These are phyloP conservation scores for Glaucopsyche alexis DNA, from an alignment of 2,888 invertebrate species.

Conservation along the genomic window DNA sequence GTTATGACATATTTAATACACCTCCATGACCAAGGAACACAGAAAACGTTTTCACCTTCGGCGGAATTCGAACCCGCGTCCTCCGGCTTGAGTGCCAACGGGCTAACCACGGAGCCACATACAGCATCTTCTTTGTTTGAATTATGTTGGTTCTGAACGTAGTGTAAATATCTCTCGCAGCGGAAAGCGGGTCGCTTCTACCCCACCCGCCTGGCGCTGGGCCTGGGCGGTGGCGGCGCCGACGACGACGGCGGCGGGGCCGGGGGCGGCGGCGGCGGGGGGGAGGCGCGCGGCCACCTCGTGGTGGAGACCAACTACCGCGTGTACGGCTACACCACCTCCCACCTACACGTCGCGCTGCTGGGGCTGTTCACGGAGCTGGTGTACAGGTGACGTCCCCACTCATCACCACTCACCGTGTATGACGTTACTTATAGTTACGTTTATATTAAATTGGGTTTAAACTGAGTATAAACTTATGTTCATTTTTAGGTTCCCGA, in stretches of 20 bases:
- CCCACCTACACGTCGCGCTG: constrained; percentile 94
- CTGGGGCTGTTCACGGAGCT: constrained; percentile 96
- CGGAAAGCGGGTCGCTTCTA: constrained; percentile 95
- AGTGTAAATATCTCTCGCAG: constrained; percentile 58
- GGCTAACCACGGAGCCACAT: no score
- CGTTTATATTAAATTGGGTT: no score
- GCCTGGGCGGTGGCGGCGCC: constrained; percentile 83
- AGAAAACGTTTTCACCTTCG: no score
- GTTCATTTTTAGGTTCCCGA: constrained; percentile 88
- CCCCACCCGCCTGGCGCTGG: constrained; percentile 95
- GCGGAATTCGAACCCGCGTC: no score
- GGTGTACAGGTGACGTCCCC: constrained; percentile 84
- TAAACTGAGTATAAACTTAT: no score
- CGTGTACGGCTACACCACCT: constrained; percentile 97
- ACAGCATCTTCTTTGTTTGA: no score
- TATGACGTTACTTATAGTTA: no score
- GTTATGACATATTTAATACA: no score
- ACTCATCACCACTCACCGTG: no score
- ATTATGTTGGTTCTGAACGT: neutral
- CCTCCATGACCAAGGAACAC: no score
- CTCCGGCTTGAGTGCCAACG: no score
- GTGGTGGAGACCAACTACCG: constrained; percentile 97
- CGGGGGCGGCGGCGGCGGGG: constrained; percentile 64
- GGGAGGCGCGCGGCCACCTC: constrained; percentile 84
- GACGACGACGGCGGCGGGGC: constrained; percentile 65